Conservation (phyloP, 2,888 invertebrate species). For the Phrixothrix hirtus region DNA sequence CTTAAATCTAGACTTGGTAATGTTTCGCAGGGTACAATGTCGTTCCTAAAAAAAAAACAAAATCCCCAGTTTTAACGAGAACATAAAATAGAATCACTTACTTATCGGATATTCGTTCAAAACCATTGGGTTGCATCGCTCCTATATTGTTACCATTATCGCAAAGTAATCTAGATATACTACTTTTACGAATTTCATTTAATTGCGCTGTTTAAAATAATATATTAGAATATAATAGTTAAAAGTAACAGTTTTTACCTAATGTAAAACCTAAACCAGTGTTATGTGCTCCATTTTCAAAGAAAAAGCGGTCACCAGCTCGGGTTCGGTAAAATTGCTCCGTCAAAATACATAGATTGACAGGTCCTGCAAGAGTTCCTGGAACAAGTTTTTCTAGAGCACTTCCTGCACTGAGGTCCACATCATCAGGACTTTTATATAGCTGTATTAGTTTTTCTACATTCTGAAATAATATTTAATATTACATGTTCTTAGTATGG, state of each 20-base stretch:
- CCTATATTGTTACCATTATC: constrained; percentile 74
- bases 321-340: constrained; percentile 87
- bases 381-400: constrained; percentile 76
- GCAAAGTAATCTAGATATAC: constrained; percentile 77
- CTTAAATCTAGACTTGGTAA: constrained; percentile 65
- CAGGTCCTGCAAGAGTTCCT: constrained; percentile 81
- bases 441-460: constrained; percentile 65
- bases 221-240: no score
- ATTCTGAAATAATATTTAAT: constrained; percentile 56
- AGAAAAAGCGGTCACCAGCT: constrained; percentile 86
- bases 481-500: neutral
- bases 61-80: no score
- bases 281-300: constrained; percentile 67
- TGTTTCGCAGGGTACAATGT: constrained; percentile 62
- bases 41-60: constrained; percentile 61
- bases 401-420: constrained; percentile 85
- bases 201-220: constrained; percentile 70
- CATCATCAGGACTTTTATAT: constrained; percentile 76
- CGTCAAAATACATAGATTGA: constrained; percentile 83
- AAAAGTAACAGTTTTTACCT: constrained; percentile 52
- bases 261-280: constrained; percentile 68
- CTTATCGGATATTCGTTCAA: constrained; percentile 65
- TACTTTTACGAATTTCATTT: constrained; percentile 74
- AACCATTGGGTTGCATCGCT: constrained; percentile 70
- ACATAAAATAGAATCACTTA: constrained; percentile 53